Evolutionary conservation across 2,113 vertebrate genomes (phyloP).

Genomic region (Centrocercus urophasianus): DNA sequence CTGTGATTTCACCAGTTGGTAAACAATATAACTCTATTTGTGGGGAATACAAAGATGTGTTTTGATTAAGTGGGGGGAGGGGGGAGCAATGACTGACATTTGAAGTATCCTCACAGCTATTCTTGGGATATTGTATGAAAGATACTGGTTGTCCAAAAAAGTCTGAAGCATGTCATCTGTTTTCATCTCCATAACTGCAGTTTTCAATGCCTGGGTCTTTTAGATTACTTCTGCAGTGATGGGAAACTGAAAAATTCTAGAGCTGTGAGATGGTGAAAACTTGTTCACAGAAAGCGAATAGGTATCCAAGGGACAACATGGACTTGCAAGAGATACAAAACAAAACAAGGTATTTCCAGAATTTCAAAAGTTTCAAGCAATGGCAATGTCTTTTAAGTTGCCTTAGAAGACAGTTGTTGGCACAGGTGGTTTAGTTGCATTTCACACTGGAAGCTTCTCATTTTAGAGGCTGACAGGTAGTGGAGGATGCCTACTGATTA

Average conservation of each 20-base stretch:
- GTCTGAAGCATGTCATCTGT: fast-evolving
- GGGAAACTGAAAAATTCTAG: fast-evolving
- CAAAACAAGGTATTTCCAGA: background rate
- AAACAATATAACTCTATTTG: background rate
- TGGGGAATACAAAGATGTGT: background rate
- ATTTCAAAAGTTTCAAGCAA: background rate
- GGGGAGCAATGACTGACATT: fast-evolving
- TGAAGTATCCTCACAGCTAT: background rate
- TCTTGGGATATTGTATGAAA: background rate
- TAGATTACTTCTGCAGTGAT: background rate
- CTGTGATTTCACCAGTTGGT: background rate
- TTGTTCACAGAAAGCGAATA: background rate
- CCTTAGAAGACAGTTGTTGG: background rate
- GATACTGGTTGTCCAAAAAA: background rate
- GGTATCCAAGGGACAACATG: background rate
- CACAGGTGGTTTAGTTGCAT: background rate
- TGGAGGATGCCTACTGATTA: background rate
- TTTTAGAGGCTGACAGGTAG: background rate
- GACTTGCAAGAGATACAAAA: background rate
- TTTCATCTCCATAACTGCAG: background rate
- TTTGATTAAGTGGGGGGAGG: background rate
- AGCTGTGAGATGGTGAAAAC: background rate
- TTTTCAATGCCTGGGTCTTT: background rate
- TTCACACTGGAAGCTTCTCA: background rate
- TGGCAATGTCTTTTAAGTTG: background rate